These are phyloP conservation scores for Aleiodes testaceus DNA, from an alignment of 2,888 invertebrate species.

Conservation along the genomic window DNA sequence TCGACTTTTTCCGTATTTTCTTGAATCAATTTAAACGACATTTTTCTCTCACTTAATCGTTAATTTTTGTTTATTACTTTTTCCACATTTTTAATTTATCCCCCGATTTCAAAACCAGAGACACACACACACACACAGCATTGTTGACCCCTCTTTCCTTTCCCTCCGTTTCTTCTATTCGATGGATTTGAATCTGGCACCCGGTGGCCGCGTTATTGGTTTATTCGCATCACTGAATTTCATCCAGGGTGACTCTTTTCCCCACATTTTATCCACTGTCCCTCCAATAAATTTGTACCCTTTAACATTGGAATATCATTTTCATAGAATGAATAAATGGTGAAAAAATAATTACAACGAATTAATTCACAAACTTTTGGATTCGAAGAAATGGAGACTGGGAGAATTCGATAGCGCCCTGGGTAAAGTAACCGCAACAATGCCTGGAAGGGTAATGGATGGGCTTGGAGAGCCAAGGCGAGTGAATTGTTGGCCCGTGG, in stretches of 20 bases:
- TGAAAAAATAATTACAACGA: neutral
- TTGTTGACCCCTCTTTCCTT: conserved; percentile 25
- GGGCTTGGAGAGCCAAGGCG: conserved; percentile 68
- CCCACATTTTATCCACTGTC: conserved; percentile 39
- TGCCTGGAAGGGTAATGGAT: conserved; percentile 68
- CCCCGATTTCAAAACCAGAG: conserved; percentile 61
- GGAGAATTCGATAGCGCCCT: conserved; percentile 56
- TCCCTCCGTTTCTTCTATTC: conserved; percentile 58
- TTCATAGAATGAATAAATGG: conserved; percentile 6
- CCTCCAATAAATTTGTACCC: conserved; percentile 7
- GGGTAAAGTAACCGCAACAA: conserved; percentile 69
- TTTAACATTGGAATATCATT: conserved; percentile 3
- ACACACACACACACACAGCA: conserved; percentile 39
- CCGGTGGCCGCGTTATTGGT: conserved; percentile 71
- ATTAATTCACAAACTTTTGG: neutral
- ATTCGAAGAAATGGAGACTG: conserved; percentile 39
- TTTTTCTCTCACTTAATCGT: conserved; percentile 11
- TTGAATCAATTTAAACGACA: conserved; percentile 28
- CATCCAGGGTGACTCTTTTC: conserved; percentile 65
- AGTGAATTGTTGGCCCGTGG: conserved; percentile 72
- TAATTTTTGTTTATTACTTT: conserved; percentile 37
- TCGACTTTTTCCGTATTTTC: conserved; percentile 31
- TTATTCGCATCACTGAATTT: conserved; percentile 71
- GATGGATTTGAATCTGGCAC: conserved; percentile 71
- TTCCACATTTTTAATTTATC: conserved; percentile 34